These are phyloP conservation scores for Falco novaeseelandiae DNA, from an alignment of 2,797 vertebrate species.

Conservation along the genomic window DNA sequence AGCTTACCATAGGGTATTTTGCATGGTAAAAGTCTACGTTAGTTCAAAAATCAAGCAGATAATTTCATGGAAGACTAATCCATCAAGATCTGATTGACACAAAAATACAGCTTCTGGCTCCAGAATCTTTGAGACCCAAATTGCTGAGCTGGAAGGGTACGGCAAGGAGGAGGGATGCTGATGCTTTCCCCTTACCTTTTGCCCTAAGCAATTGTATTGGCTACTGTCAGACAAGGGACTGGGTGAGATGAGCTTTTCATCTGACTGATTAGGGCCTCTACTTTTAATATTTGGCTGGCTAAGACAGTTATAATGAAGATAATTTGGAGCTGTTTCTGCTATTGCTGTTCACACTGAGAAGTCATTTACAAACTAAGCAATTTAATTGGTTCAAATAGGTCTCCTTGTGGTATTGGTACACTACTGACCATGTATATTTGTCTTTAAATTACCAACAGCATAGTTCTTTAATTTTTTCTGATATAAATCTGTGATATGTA, in stretches of 20 bases:
- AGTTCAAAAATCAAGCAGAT: neutral
- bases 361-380: neutral
- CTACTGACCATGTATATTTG: neutral
- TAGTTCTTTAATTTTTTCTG: neutral
- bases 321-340: conserved; percentile 10
- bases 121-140: neutral
- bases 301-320: conserved; percentile 16
- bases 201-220: neutral
- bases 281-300: neutral
- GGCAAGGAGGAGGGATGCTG: neutral
- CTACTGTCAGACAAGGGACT: neutral
- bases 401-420: neutral
- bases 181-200: neutral
- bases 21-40: neutral
- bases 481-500: neutral
- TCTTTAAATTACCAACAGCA: neutral
- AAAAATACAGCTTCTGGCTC: neutral
- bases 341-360: neutral
- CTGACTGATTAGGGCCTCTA: neutral
- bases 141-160: neutral
- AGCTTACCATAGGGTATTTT: neutral
- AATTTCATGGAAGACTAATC: neutral
- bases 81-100: neutral
- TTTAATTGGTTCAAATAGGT: conserved; percentile 1
- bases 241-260: neutral